Conservation (phyloP, 1,140 invertebrate species). For the Hylyphantes graminicola region DNA sequence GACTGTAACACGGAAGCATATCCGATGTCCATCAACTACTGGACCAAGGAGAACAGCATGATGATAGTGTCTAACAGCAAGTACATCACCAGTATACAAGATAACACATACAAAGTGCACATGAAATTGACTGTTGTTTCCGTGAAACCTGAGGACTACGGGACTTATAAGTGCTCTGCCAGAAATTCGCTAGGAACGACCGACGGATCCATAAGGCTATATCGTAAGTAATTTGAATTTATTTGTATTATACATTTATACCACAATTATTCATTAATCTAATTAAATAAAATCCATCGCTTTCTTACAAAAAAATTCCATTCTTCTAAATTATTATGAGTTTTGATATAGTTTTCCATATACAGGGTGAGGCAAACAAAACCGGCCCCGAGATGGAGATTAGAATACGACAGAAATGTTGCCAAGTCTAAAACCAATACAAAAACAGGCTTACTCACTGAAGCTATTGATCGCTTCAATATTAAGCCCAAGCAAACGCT, state of each 20-base stretch:
- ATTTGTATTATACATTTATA: background rate
- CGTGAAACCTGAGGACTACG: constrained; percentile 75
- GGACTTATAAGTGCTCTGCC: constrained; percentile 88
- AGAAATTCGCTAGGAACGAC: constrained; percentile 93
- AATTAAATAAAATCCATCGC: no score
- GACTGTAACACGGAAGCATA: constrained; percentile 68
- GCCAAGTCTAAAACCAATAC: no score
- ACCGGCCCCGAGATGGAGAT: no score
- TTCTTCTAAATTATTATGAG: no score
- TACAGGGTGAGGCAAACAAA: no score
- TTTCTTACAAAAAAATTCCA: no score
- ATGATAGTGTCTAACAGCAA: constrained; percentile 62
- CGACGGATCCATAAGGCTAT: constrained; percentile 88
- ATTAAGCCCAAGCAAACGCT: no score
- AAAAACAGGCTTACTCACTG: no score
- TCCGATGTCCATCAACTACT: constrained; percentile 63
- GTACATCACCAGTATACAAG: constrained; percentile 61
- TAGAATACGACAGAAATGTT: no score
- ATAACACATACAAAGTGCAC: constrained; percentile 63
- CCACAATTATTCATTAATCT: no score
- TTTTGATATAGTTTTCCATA: no score
- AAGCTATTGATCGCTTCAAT: no score
- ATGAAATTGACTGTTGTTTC: constrained; percentile 63
- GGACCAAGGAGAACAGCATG: constrained; percentile 63
- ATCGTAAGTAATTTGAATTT: constrained; percentile 76